Base-by-base conservation (phyloP, 2,888 invertebrate species). In the Cheilosia soror region DNA sequence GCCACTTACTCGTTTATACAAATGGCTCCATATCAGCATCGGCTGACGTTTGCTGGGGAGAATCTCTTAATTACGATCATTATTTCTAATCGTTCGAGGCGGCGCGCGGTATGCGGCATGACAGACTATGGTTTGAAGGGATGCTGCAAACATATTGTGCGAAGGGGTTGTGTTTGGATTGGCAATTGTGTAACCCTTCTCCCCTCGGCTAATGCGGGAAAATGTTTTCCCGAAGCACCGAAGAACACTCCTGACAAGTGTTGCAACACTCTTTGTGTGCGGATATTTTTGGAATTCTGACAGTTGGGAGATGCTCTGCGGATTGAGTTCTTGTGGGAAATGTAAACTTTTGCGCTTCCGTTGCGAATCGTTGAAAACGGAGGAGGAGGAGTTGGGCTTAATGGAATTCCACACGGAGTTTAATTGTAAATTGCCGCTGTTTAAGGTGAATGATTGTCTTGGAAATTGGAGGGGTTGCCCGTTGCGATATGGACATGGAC, bases 1-100 rank as follows among this genome's bases (percentile, higher is more conserved):
- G 53, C 57, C 25, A 42, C 27, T 42, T 15, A 42, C 15, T 20
- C n/a, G n/a, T 13, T 47, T 40, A 33, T 13, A 66, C 49, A 40
- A 69, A 68, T 83, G 75, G 80, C 69, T 84, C 84, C 65, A 80
- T 79, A 79, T 66, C 82, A 40, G 49, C 9, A 53, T n/a, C 44
- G n/a, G 51, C 13, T 62, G 60, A 51, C 51, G 57, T 58, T 44
- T 55, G 60, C 62, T 62, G 53, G n/a, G 58, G 75, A 51, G 85
- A 76, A 81, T 81, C 85, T 72, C 85, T 85, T 85, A 85, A 85
- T 85, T 85, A 85, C 85, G 25, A 76, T 85, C 81, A 72, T 85
- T 81, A 85, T 51, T 80, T 72, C 77, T 81, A 81, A 85, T 85
- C 76, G 65, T 47, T 76, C 25, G n/a, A 68, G 6, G 9, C 3